phyloP scores from a whole-genome alignment of 1,140 invertebrate species.

The Pygmarrhopalites habei region DNA sequence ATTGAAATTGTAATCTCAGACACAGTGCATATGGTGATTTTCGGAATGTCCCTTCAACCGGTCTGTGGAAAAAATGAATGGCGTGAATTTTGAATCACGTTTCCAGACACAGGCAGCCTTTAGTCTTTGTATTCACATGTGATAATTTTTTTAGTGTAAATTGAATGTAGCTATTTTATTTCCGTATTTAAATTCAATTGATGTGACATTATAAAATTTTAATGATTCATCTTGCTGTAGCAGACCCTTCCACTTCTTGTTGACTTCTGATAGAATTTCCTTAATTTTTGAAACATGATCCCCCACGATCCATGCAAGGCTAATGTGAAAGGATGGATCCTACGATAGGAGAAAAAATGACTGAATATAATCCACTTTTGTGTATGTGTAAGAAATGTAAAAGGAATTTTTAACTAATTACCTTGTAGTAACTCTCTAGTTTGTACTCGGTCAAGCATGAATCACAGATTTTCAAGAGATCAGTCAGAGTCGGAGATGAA shows the following conservation, averaged over 20 bases:
- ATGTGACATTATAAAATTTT: neutral
- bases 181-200: constrained; percentile 18
- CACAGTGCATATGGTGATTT: too few relatives aligned
- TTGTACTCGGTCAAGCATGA: constrained; percentile 57
- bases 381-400: too few relatives aligned
- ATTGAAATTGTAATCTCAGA: too few relatives aligned
- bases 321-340: constrained; percentile 64
- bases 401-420: too few relatives aligned
- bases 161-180: constrained; percentile 14
- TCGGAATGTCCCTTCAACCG: too few relatives aligned
- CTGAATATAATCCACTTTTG: too few relatives aligned
- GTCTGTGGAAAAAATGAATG: too few relatives aligned
- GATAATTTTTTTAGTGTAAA: too few relatives aligned
- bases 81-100: too few relatives aligned
- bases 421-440: constrained; percentile 58
- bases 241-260: constrained; percentile 31
- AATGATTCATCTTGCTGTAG: neutral
- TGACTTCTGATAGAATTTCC: constrained; percentile 3
- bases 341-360: constrained; percentile 44
- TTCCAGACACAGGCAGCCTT: too few relatives aligned
- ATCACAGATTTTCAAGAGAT: constrained; percentile 53
- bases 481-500: constrained; percentile 48
- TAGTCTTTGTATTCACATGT: too few relatives aligned
- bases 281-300: constrained; percentile 43
- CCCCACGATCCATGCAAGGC: constrained; percentile 58